Percentiles rank a stretch among this genome's conserved stretches.
phyloP scores from a whole-genome alignment of 1,140 invertebrate species.

The Pseudachorutes palmiensis region DNA sequence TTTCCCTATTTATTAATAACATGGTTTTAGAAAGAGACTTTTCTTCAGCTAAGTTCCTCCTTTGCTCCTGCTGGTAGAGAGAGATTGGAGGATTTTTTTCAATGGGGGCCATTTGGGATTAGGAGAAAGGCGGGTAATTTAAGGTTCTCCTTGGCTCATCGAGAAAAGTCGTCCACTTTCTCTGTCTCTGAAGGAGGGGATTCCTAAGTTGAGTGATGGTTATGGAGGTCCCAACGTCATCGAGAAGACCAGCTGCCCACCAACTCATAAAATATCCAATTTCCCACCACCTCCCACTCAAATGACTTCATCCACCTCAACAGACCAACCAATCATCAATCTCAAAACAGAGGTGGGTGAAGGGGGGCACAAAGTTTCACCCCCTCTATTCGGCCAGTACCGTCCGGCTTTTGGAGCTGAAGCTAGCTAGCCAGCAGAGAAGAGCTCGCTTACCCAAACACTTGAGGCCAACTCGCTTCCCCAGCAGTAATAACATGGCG shows the following conservation, averaged over 20 bases:
- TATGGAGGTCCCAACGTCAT: background rate
- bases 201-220: background rate
- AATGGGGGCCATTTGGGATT: conserved; percentile 1
- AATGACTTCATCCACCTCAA: conserved; percentile 6
- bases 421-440: background rate
- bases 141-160: background rate
- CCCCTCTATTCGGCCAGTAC: background rate
- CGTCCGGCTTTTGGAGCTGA: background rate
- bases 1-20: background rate
- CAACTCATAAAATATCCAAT: conserved; percentile 12
- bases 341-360: no score
- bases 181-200: background rate
- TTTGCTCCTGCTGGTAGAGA: background rate
- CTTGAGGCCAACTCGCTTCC: no score
- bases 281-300: background rate
- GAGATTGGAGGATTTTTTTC: background rate
- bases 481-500: no score
- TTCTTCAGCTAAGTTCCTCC: background rate
- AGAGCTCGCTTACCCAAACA: no score
- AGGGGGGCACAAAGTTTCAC: no score
- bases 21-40: background rate
- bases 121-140: background rate
- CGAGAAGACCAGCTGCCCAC: background rate
- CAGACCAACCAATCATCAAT: background rate
- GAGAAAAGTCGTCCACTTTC: background rate